Conservation (phyloP, 2,113 vertebrate species). For the Bambusicola thoracicus region DNA sequence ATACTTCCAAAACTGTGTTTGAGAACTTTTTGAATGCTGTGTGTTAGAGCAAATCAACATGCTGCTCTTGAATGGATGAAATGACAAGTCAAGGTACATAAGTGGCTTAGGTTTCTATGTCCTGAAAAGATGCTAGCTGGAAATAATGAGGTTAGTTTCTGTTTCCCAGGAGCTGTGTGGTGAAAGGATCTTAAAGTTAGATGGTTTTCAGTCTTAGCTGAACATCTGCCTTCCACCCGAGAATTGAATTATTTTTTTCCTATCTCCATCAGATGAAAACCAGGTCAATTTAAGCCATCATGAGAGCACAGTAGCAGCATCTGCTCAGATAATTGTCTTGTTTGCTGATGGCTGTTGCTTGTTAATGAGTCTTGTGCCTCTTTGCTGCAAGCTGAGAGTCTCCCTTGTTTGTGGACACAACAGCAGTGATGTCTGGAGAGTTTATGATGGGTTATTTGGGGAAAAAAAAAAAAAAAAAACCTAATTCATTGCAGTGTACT, state of each 20-base stretch:
- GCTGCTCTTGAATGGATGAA: neutral
- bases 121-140: neutral
- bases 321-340: neutral
- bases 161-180: neutral
- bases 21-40: neutral
- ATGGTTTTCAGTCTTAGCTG: neutral
- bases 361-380: neutral
- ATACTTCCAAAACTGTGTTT: neutral
- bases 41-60: neutral
- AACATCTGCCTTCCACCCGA: neutral
- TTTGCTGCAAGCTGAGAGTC: neutral
- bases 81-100: neutral
- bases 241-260: neutral
- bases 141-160: neutral
- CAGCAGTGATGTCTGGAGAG: neutral
- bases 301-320: neutral
- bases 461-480: neutral
- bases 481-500: neutral
- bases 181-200: neutral
- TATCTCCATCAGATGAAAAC: neutral
- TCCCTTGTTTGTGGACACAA: neutral
- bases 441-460: neutral
- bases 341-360: neutral
- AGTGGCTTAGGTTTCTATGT: neutral
- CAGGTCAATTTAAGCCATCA: neutral